Base-by-base conservation (phyloP, 2,888 invertebrate genomes). In the Leucania comma region DNA sequence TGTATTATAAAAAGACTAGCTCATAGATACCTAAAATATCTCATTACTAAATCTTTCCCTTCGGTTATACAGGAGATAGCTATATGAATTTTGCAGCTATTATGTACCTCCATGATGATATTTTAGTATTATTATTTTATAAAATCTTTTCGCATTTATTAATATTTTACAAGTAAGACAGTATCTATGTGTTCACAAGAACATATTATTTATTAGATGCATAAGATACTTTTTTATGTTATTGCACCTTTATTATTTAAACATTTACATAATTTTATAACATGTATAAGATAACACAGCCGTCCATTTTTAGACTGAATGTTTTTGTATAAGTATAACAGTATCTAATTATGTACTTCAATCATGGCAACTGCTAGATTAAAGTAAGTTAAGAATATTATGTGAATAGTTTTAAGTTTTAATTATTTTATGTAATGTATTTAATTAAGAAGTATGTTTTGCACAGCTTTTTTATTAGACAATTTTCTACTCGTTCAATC, bases 241-340 rank as follows among this genome's bases (percentile, higher is more conserved):
- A 60, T 35, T n/a, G 3, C n/a, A 48, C 24, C 64, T 73, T 56
- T 58, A 56, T 64, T 54, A 54, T 48, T 70, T 71, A 58, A 69
- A 51, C 71, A 64, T 64, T 48, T 60, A 63, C 68, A 70, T 72
- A 57, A 64, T 57, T 75, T 62, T 66, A 48, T 32, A 22, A 14
- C 17, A 42, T 17, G 6, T 63, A 63, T n/a, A 35, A 5, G 46
- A 48, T 48, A 68, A 64, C 2, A 62, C 77, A 75, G 75, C 87
- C 87, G 88, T 87, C 86, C 86, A 88, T 80, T 81, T 42, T 73
- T 82, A 86, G 87, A 84, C 87, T 88, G 86, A 83, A 61, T 50
- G 3, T 35, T 69, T 59, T 80, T 68, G 17, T 72, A 68, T 24
- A 14, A 32, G 17, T 72, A 68, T 24, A 12, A 26, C 61, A 62